Evolutionary conservation across 2,797 vertebrate species (phyloP), one percentile per base, ranked within the genome.

Genomic region (Paedocypris micromegethes): DNA sequence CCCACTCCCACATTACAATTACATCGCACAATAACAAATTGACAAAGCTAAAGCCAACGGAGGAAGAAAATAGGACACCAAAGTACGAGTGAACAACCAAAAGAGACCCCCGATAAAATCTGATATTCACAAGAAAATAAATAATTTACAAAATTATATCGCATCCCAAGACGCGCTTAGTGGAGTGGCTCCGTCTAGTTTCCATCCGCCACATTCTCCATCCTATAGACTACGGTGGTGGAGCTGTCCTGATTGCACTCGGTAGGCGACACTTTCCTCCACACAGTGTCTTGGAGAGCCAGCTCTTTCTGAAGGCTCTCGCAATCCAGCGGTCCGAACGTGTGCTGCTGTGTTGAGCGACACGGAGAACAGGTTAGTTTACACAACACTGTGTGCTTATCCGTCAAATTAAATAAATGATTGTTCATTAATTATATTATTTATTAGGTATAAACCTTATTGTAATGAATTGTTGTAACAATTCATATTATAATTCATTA

Each of bases 171-270:
- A 37, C 8, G 38, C 0, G n/a, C 56, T 2, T 52, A 53, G 56
- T 23, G 38, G 37, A 23, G 41, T 49, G 72, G 55, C 75, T 65
- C 53, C 54, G 69, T 45, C 66, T 80, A 77, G 79, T 66, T 75
- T 82, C 73, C 79, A 80, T 97, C 88, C 85, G 82, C 86, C 79
- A 90, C 89, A 84, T 86, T 89, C 88, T 95, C 93, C 95, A 96
- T 95, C 90, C 95, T 96, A 97, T 97, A 98, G 74, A 98, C 93
- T 95, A 98, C 82, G 87, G 95, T 97, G 86, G 93, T 97, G 86
- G 93, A 94, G 89, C 91, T 90, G 92, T 98, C 94, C 89, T 97
- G 90, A 83, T 93, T 92, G 79, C 91, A 92, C 91, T 98, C 95
- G 4, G 85, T 81, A 67, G 94, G 86, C 76, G 92, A 93, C 80